phyloP scores from a whole-genome alignment of 2,113 vertebrate species.

The Carassius gibelio region DNA sequence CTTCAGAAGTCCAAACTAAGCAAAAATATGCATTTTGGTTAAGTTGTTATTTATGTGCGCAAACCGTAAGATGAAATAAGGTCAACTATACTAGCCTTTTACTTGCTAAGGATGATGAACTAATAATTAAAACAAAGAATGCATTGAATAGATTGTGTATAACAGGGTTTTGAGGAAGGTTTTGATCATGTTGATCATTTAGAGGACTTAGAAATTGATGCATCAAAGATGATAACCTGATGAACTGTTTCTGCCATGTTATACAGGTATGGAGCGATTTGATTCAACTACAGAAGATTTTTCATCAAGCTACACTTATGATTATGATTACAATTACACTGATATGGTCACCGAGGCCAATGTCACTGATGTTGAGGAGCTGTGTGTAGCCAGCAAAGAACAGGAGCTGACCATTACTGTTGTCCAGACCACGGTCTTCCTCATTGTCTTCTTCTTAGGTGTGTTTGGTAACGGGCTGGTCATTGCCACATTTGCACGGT shows the following conservation, averaged over 20 bases:
- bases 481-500: slow-evolving; percentile 82
- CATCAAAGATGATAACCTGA: background rate
- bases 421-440: slow-evolving; percentile 79
- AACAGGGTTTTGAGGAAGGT: background rate
- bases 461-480: slow-evolving; percentile 83
- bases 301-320: background rate
- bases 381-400: slow-evolving; percentile 73
- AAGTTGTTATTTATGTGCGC: too few relatives aligned
- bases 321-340: background rate
- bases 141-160: background rate
- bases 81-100: too few relatives aligned
- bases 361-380: slow-evolving; percentile 35
- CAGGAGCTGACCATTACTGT: slow-evolving; percentile 68
- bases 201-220: background rate
- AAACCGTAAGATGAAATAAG: too few relatives aligned
- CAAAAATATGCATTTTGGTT: too few relatives aligned
- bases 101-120: too few relatives aligned
- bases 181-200: background rate
- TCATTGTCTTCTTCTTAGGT: slow-evolving; percentile 80
- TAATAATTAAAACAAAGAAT: too few relatives aligned
- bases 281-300: background rate
- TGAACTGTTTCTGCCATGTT: background rate
- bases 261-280: background rate
- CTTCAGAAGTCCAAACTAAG: too few relatives aligned
- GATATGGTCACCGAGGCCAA: background rate